Percentiles rank a stretch among this genome's conserved stretches.
phyloP scores from a whole-genome alignment of 2,888 invertebrate species.

The Netelia fuscicornis region DNA sequence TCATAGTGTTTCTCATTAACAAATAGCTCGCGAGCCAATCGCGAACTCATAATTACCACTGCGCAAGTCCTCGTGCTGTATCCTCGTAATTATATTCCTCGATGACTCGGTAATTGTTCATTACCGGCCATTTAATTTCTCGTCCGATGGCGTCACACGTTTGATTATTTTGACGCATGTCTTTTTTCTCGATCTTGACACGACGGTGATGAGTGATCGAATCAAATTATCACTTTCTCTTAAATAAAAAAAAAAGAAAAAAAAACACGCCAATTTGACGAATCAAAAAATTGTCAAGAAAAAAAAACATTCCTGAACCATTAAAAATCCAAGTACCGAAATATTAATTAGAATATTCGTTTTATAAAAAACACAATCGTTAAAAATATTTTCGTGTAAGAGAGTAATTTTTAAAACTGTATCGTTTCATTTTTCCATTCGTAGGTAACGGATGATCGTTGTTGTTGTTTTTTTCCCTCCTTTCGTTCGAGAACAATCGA shows the following conservation, averaged over 20 bases:
- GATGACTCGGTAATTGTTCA: constrained; percentile 20
- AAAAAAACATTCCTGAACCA: background rate
- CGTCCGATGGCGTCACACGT: background rate
- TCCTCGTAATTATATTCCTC: constrained; percentile 13
- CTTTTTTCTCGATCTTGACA: background rate
- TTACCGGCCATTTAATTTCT: constrained; percentile 22
- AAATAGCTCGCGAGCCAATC: background rate
- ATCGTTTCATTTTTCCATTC: too few relatives aligned
- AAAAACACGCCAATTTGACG: background rate
- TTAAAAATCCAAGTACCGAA: background rate
- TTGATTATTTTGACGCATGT: background rate
- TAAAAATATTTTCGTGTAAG: background rate
- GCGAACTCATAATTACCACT: constrained; percentile 1
- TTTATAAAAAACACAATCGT: background rate
- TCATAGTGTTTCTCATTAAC: background rate
- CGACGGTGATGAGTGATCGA: too few relatives aligned
- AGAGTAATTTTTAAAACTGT: too few relatives aligned
- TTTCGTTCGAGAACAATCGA: constrained; percentile 13
- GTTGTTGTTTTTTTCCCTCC: background rate
- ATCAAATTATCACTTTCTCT: too few relatives aligned
- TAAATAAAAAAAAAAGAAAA: too few relatives aligned
- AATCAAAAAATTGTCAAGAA: background rate
- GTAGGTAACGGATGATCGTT: background rate
- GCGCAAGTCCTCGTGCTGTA: background rate
- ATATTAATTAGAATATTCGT: background rate